phyloP scores from a whole-genome alignment of 2,888 invertebrate genomes.

The Phania funesta region DNA sequence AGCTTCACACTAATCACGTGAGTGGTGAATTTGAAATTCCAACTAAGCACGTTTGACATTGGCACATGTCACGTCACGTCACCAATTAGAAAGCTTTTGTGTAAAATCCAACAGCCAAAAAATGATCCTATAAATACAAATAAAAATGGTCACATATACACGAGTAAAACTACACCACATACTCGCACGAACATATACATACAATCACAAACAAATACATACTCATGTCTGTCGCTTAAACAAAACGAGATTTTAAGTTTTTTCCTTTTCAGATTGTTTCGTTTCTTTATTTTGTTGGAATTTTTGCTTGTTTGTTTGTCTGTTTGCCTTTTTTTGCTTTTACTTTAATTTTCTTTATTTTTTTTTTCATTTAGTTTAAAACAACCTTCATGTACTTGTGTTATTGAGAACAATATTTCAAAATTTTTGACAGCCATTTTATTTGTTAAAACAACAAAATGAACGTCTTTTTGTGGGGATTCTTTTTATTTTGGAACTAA shows the following conservation, averaged over 20 bases:
- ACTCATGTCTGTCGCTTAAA: neutral
- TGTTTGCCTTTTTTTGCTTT: neutral
- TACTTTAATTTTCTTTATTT: neutral
- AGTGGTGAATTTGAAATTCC: no score
- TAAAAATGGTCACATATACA: neutral
- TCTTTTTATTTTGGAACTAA: constrained; percentile 7
- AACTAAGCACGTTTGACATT: no score
- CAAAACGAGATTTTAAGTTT: constrained; percentile 5
- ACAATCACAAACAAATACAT: neutral
- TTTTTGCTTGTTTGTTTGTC: neutral
- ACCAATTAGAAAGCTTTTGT: neutral
- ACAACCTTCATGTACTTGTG: neutral
- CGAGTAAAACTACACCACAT: neutral
- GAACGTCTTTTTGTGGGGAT: constrained; percentile 16
- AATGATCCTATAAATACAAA: neutral
- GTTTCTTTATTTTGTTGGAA: neutral
- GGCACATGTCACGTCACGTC: no score
- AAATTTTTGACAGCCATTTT: constrained; percentile 65
- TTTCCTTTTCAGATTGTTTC: neutral
- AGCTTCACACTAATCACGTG: no score
- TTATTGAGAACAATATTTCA: constrained; percentile 65
- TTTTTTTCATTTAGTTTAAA: constrained; percentile 8
- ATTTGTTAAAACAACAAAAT: constrained; percentile 57
- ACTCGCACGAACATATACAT: no score
- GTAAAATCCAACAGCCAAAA: neutral